These are phyloP conservation scores for Periplaneta americana DNA, from an alignment of 1,140 invertebrate genomes.

Conservation along the genomic window DNA sequence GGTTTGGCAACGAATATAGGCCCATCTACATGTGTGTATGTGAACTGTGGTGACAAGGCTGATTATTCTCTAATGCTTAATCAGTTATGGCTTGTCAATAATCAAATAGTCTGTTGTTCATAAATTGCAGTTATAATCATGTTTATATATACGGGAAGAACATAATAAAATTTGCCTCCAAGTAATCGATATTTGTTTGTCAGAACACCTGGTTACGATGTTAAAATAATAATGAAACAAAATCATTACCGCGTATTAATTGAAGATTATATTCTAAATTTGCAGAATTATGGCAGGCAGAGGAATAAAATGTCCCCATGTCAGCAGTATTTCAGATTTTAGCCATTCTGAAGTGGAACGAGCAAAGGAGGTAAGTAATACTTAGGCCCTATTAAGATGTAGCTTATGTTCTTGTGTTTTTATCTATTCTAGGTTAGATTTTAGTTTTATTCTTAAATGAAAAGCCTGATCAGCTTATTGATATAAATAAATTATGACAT, in stretches of 20 bases:
- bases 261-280: background rate
- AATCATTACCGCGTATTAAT: too few species aligned
- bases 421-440: too few species aligned
- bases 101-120: background rate
- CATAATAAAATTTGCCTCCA: background rate
- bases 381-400: too few species aligned
- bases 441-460: too few species aligned
- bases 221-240: too few species aligned
- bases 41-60: background rate
- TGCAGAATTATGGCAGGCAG: constrained; percentile 1
- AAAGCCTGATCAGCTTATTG: too few species aligned
- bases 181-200: background rate
- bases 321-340: background rate
- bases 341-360: background rate
- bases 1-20: background rate
- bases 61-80: background rate
- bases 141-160: background rate
- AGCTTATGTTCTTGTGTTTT: too few species aligned
- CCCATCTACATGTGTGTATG: background rate
- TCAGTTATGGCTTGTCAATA: background rate
- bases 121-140: background rate
- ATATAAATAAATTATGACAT: too few species aligned
- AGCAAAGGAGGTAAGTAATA: constrained; percentile 3
- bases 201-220: background rate
- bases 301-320: constrained; percentile 6